Base-by-base conservation (phyloP, 1,140 invertebrate genomes). In the Gyrodactylus bullatarudis region DNA sequence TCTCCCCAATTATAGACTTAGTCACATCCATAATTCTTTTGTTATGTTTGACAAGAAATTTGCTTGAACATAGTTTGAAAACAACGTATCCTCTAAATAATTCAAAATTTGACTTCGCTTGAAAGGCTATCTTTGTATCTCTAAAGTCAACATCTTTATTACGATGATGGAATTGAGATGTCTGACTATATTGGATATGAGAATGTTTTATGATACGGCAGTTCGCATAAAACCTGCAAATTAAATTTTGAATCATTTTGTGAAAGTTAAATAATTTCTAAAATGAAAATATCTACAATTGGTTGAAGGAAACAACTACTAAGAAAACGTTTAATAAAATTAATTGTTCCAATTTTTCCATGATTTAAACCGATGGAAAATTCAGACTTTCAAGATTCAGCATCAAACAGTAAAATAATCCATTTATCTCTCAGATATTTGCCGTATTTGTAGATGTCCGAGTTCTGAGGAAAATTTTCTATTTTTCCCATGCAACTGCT, bases 11-110 rank as follows among this genome's bases (percentile, higher is more conserved):
- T n/a, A 95, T 72, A 75, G 83, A 82, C 75, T 87, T 85, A 20
- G 85, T 82, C 20, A 88, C 75, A 83, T 89, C 89, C 86, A 98
- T 88, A 25, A 98, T 78, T 87, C 87, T 85, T 83, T 87, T 87
- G 79, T 98, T 96, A 82, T 97, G 86, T 78, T 93, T 87, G 71
- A 96, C 93, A 74, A 99, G 81, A 78, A 86, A 87, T 76, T 88
- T 86, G 78, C 89, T 85, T 34, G 88, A 88, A 81, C 92, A 97
- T 78, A 97, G 83, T 78, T 88, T 87, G 80, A 96, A 91, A 68
- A 98, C 92, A 76, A 94, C 77, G 77, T 91, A 87, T 23, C 90
- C 92, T 74, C 94, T 84, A 8, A 95, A 76, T 69, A 99, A 84
- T 82, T 98, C 92, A 0, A 83, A 86, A 74, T 88, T 95, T 73